Percentiles rank a stretch among this genome's conserved stretches.
These are phyloP conservation scores for Chironomus riparius DNA, from an alignment of 2,888 invertebrate species.

Conservation along the genomic window DNA sequence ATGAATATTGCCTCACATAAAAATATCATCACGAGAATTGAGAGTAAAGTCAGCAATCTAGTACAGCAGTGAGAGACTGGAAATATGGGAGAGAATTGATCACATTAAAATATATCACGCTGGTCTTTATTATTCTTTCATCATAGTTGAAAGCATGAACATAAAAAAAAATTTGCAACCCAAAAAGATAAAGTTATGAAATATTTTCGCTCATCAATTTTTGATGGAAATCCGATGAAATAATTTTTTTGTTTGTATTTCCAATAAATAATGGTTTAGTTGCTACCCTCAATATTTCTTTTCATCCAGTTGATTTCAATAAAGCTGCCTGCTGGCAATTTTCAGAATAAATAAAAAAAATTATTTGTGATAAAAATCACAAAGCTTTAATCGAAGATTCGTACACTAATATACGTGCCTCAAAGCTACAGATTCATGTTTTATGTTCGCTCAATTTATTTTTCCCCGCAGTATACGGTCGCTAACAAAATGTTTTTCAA, in stretches of 20 bases:
- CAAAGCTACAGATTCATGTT: background rate
- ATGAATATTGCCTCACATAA: no score
- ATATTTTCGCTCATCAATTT: background rate
- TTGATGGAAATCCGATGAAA: background rate
- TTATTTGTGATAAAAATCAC: constrained; percentile 1
- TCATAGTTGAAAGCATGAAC: no score
- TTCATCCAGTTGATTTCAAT: no score
- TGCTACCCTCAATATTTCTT: no score
- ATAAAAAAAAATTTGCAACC: background rate
- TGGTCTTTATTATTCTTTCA: no score
- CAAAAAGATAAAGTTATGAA: constrained; percentile 6
- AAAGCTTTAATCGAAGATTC: background rate
- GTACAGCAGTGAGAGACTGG: background rate
- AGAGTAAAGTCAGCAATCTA: background rate
- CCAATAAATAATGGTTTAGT: no score
- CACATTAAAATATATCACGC: no score
- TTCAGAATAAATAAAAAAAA: background rate
- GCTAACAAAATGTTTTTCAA: constrained; percentile 6
- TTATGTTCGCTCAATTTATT: constrained; percentile 9
- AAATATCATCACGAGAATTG: background rate
- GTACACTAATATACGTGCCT: constrained; percentile 6
- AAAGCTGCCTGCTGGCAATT: background rate
- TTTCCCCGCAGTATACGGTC: background rate
- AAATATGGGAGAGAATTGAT: background rate
- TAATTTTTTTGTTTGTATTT: background rate